Conservation (phyloP, 2,113 vertebrate species). For the Gymnarchus niloticus region DNA sequence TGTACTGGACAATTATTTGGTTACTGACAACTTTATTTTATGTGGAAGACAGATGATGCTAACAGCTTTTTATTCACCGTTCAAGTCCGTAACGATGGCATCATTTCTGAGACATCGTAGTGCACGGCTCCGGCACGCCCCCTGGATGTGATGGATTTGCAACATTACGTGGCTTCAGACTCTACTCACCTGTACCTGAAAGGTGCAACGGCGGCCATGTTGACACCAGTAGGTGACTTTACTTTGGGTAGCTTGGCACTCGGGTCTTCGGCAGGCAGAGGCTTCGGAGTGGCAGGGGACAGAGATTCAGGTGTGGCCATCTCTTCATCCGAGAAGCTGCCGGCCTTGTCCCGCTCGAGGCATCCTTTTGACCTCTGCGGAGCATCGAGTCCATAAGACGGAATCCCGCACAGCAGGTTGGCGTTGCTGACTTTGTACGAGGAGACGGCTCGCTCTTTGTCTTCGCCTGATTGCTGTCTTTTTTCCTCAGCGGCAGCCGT, state of each 20-base stretch:
- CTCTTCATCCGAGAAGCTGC: slow-evolving; percentile 64
- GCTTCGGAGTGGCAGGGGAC: slow-evolving; percentile 21
- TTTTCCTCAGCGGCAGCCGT: background rate
- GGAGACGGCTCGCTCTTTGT: slow-evolving; percentile 14
- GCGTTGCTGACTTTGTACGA: slow-evolving; percentile 37
- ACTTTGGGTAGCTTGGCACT: slow-evolving; percentile 32
- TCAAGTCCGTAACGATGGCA: too few relatives aligned
- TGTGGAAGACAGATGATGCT: too few relatives aligned
- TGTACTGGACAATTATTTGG: too few relatives aligned
- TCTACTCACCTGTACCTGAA: slow-evolving; percentile 62
- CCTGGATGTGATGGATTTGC: too few relatives aligned
- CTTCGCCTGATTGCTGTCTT: slow-evolving; percentile 21
- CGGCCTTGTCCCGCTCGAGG: slow-evolving; percentile 34
- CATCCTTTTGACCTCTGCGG: background rate
- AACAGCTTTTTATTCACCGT: too few relatives aligned
- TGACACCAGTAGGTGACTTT: slow-evolving; percentile 44
- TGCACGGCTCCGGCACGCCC: too few relatives aligned
- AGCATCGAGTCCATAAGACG: background rate
- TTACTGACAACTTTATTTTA: too few relatives aligned
- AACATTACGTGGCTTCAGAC: too few relatives aligned
- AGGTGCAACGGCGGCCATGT: slow-evolving; percentile 64
- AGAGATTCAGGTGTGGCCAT: slow-evolving; percentile 61
- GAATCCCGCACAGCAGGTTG: slow-evolving; percentile 35
- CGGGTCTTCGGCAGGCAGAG: slow-evolving; percentile 5
- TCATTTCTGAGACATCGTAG: too few relatives aligned